Percentiles rank a stretch among this genome's conserved stretches.
phyloP scores from a whole-genome alignment of 2,113 vertebrate genomes.

The Herpetotheres cachinnans region DNA sequence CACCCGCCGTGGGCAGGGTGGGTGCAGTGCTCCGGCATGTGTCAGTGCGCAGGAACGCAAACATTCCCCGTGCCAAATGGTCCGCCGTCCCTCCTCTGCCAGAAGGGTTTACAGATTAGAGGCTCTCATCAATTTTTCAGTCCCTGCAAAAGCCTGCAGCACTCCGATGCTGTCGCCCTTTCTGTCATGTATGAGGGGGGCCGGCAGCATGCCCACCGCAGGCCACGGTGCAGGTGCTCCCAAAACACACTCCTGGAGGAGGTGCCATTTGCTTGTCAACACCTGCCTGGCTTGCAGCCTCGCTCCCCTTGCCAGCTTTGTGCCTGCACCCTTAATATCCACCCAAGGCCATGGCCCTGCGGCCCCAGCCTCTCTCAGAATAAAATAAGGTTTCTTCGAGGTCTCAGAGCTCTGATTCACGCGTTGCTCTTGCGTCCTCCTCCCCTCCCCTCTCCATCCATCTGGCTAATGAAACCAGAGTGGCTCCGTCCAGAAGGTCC shows the following conservation, averaged over 20 bases:
- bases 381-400: neutral
- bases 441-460: neutral
- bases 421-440: fast-evolving
- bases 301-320: fast-evolving
- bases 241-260: fast-evolving
- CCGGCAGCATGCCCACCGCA: neutral
- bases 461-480: neutral
- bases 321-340: neutral
- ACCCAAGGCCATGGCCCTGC: neutral
- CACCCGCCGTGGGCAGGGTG: fast-evolving
- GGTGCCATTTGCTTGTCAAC: neutral
- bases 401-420: neutral
- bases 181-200: fast-evolving
- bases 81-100: neutral
- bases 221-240: neutral
- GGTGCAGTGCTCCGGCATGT: fast-evolving
- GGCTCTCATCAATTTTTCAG: neutral
- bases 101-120: neutral
- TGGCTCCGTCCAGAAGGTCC: neutral
- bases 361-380: neutral
- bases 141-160: neutral
- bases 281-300: neutral
- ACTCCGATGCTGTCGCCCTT: fast-evolving
- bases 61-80: fast-evolving
- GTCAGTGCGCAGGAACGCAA: fast-evolving